Evolutionary conservation across 2,888 invertebrate genomes (phyloP).

Genomic region (Ptychoptera albimana): DNA sequence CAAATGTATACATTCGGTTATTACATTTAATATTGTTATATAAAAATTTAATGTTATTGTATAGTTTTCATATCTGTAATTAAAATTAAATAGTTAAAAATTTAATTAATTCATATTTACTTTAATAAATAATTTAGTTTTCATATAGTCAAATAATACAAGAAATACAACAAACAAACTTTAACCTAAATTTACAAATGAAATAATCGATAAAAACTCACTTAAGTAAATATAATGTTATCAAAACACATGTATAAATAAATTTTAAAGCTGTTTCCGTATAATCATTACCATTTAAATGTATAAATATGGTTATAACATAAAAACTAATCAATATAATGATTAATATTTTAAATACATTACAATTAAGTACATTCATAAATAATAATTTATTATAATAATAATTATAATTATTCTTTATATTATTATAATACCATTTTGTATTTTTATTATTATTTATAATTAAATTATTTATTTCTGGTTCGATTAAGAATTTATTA

Average conservation of each 20-base stretch:
- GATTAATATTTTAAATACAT: too few relatives aligned
- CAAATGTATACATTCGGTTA: conserved; percentile 24
- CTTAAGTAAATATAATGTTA: conserved; percentile 5
- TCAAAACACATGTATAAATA: conserved; percentile 21
- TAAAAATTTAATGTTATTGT: conserved; percentile 28
- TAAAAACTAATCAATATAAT: conserved; percentile 26
- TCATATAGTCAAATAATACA: too few relatives aligned
- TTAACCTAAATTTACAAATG: too few relatives aligned
- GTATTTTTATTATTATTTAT: too few relatives aligned
- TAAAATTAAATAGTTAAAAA: background rate
- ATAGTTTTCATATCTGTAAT: conserved; percentile 27
- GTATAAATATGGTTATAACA: conserved; percentile 24
- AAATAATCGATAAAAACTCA: too few relatives aligned
- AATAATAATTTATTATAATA: too few relatives aligned
- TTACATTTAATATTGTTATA: conserved; percentile 24
- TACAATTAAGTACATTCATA: too few relatives aligned
- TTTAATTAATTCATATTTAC: too few relatives aligned
- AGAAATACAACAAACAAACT: too few relatives aligned
- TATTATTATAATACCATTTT: too few relatives aligned
- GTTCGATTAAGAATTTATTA: conserved; percentile 28
- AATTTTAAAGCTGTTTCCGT: conserved; percentile 25
- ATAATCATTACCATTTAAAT: conserved; percentile 24
- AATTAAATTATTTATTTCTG: conserved; percentile 15
- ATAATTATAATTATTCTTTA: too few relatives aligned
- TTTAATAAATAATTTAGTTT: too few relatives aligned